Evolutionary conservation across 1,140 invertebrate species (phyloP).

Genomic region (Cecropterus lyciades): DNA sequence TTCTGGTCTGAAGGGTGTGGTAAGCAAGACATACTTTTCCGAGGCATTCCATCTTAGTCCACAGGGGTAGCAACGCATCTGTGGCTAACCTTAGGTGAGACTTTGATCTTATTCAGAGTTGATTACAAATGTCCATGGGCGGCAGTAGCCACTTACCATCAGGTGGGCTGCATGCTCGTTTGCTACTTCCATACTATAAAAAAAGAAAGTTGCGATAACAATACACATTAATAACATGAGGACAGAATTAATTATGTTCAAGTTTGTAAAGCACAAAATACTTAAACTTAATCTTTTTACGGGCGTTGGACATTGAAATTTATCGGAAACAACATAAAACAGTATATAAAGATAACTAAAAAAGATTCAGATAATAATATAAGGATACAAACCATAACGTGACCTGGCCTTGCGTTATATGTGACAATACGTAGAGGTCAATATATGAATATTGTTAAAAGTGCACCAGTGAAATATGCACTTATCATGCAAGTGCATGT

Average conservation of each 20-base stretch:
- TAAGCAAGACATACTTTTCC: too few species aligned
- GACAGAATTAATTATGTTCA: neutral
- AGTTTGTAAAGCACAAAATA: neutral
- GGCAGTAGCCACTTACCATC: too few species aligned
- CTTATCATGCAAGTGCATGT: neutral
- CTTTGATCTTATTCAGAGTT: too few species aligned
- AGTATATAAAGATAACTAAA: constrained; percentile 1
- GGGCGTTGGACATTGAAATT: constrained; percentile 21
- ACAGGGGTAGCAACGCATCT: too few species aligned
- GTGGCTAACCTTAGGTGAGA: too few species aligned
- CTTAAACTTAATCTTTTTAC: constrained; percentile 2
- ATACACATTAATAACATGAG: neutral
- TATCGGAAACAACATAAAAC: constrained; percentile 10
- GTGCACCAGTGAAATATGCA: constrained; percentile 5
- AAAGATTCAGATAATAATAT: neutral
- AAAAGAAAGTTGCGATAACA: neutral
- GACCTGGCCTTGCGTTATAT: constrained; percentile 29
- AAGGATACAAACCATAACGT: constrained; percentile 1
- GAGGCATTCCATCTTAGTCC: too few species aligned
- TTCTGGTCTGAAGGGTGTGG: too few species aligned
- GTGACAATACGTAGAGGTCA: constrained; percentile 4
- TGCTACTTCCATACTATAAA: too few species aligned
- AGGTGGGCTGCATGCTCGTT: too few species aligned
- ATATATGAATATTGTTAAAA: constrained; percentile 8
- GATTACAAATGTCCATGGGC: too few species aligned